A percentile compares a stretch with the other conserved stretches of the same genome.
Evolutionary conservation across 2,888 invertebrate species (phyloP).

Genomic region (Cheilosia soror): DNA sequence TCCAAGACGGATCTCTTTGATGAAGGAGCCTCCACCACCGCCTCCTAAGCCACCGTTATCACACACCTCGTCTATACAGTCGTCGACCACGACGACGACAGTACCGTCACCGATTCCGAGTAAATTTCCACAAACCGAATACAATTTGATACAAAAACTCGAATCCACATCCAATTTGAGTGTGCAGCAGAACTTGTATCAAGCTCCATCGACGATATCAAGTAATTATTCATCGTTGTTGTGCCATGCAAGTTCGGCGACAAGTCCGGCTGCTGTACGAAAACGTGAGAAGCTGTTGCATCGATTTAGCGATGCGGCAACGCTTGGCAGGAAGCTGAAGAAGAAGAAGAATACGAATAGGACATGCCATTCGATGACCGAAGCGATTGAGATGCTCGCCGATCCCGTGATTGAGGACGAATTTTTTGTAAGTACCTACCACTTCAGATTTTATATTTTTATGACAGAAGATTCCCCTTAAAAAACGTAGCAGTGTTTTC

Average conservation of each 20-base stretch:
- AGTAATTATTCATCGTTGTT: constrained; percentile 80
- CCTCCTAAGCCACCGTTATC: constrained; percentile 80
- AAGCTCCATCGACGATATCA: constrained; percentile 77
- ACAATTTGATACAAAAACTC: constrained; percentile 82
- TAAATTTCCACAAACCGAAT: constrained; percentile 82
- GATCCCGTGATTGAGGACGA: constrained; percentile 84
- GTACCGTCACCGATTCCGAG: constrained; percentile 79
- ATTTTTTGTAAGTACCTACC: constrained; percentile 82
- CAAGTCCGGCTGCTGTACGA: constrained; percentile 81
- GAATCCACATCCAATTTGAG: constrained; percentile 80
- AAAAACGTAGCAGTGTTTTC: no score
- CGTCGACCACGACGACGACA: constrained; percentile 76
- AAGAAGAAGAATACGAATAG: constrained; percentile 83
- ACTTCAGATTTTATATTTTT: neutral
- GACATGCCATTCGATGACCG: constrained; percentile 83
- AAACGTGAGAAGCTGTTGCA: constrained; percentile 83
- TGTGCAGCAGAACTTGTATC: constrained; percentile 81
- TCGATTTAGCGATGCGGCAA: constrained; percentile 84
- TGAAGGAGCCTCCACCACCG: constrained; percentile 83
- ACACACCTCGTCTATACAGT: constrained; percentile 79
- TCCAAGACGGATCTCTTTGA: constrained; percentile 81
- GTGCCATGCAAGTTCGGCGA: constrained; percentile 81
- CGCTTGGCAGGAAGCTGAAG: constrained; percentile 82
- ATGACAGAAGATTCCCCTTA: neutral
- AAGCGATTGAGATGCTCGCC: constrained; percentile 83